Base-by-base conservation (phyloP, 2,888 invertebrate species). In the Aethes cnicana region DNA sequence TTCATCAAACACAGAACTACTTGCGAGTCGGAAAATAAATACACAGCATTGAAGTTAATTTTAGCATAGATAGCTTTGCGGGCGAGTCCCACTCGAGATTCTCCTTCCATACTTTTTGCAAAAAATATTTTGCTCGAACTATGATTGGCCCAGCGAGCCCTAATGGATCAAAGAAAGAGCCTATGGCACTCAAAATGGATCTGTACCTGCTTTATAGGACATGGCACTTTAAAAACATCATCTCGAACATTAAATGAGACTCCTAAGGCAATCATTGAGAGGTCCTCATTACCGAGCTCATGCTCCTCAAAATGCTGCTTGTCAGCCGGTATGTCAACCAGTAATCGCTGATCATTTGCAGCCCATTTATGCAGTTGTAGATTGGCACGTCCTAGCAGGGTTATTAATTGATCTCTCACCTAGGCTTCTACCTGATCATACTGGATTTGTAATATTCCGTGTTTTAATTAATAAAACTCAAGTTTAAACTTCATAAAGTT, bases 1-100 rank as follows among this genome's bases (percentile, higher is more conserved):
- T 26, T 26, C 18, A 57, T 1, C 57, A 54, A 57, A 1, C 43
- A 32, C 1, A 57, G 20, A 0, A 47, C 52, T 3, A 58, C 43
- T 26, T 53, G 16, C 8, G 58, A 58, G 26, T 58, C 55, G 6
- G 20, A 9, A 30, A 26, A 55, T 11, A 55, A 12, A 28, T 33
- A 14, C 6, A 43, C 12, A 16, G 2, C 9, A 9, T 43, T 9
- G 2, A 49, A 37, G 0, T 30, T 30, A 7, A 44, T 8, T 18
- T 47, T 55, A 3, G 12, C 4, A n/a, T n/a, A 26, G 11, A 26
- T 26, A 5, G 9, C 1, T 2, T 32, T 9, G n/a, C n/a, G n/a
- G n/a, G n/a, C n/a, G n/a, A n/a, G n/a, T 47, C 37, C 47, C 37
- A 47, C 9, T 26, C n/a, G 0, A 35, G 23, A 4, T 35, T 12